Conservation (phyloP, 2,113 vertebrate genomes). For the Vicugna pacos region DNA sequence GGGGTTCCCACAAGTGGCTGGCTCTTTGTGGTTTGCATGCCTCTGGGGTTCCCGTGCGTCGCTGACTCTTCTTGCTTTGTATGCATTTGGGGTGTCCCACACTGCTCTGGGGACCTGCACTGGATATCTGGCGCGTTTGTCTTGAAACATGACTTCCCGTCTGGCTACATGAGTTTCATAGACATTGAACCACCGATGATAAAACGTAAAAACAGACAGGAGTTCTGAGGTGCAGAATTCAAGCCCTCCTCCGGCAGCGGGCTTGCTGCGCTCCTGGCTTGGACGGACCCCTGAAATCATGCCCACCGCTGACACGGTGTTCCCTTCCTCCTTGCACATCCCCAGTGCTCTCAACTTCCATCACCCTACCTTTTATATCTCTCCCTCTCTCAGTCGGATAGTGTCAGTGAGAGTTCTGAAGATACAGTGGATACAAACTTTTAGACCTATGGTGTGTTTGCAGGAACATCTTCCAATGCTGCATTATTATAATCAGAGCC, state of each 20-base stretch:
- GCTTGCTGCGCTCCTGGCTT: neutral
- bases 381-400: neutral
- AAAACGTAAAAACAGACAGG: neutral
- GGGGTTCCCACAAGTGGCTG: too few relatives aligned
- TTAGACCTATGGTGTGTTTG: accelerated
- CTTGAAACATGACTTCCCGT: accelerated
- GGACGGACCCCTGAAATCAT: accelerated
- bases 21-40: too few relatives aligned
- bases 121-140: accelerated
- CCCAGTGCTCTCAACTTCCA: accelerated
- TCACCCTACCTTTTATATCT: accelerated
- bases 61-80: too few relatives aligned
- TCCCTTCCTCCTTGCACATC: neutral
- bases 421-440: accelerated
- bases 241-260: neutral
- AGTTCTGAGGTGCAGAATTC: neutral
- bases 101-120: accelerated
- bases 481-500: accelerated
- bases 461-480: accelerated
- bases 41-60: too few relatives aligned
- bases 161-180: too few relatives aligned
- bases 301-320: accelerated
- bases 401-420: too few relatives aligned
- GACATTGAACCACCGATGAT: accelerated
- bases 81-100: accelerated